Percentiles rank a stretch among this genome's conserved stretches.
These are phyloP conservation scores for Buceros bicornis DNA, from an alignment of 2,797 vertebrate species.

Conservation along the genomic window DNA sequence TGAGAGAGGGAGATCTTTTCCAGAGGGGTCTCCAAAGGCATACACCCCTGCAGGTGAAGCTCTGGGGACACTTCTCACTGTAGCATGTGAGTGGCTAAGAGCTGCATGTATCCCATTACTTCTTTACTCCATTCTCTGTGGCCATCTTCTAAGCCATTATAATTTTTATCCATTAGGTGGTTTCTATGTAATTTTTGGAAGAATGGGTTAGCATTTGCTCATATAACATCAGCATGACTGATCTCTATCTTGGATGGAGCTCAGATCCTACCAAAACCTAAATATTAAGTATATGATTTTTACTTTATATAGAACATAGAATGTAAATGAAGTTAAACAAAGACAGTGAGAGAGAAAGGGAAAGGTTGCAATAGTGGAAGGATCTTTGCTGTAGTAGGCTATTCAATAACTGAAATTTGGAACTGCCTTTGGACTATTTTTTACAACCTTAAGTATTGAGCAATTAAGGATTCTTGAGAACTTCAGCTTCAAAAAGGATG, in stretches of 20 bases:
- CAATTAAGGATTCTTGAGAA: not conserved
- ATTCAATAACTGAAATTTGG: not conserved
- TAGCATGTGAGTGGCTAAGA: not conserved
- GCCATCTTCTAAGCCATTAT: not conserved
- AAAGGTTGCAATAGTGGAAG: not conserved
- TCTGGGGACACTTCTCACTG: not conserved
- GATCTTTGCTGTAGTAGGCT: not conserved
- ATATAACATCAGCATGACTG: not conserved
- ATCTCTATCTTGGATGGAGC: not conserved
- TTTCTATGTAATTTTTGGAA: constrained; percentile 14
- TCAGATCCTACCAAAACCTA: not conserved
- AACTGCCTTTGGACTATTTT: not conserved
- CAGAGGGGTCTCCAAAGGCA: not conserved
- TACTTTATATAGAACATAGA: not conserved
- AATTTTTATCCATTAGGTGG: not conserved
- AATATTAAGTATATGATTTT: constrained; percentile 6
- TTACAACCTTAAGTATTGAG: not conserved
- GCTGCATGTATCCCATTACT: not conserved
- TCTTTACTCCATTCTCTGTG: not conserved
- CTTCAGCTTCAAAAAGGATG: not conserved
- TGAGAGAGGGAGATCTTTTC: not conserved
- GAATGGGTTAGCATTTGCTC: not conserved
- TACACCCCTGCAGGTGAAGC: not conserved
- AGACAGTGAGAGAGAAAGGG: not conserved
- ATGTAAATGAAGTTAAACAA: constrained; percentile 1